Base-by-base conservation (phyloP, 1,140 invertebrate species). In the Thereuonema tuberculata region DNA sequence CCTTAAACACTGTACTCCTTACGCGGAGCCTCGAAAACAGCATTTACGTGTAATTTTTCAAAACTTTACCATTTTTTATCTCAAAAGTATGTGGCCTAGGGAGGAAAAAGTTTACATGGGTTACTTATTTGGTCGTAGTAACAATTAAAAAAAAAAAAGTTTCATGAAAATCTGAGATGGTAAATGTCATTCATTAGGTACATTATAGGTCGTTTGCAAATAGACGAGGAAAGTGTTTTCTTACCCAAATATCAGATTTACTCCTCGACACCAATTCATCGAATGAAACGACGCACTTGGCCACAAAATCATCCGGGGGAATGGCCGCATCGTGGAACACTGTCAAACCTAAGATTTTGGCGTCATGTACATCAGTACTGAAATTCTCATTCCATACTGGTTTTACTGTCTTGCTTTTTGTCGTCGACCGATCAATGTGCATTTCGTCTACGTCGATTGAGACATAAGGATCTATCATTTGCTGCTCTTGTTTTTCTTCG, bases 271-370 rank as follows among this genome's bases (percentile, higher is more conserved):
- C 60, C 49, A 99, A 78, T 73, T 98, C 91, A 71, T 97, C 93
- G 74, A 99, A 94, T 56, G 89, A 83, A 68, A 99, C 88, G 66
- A 82, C 89, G 77, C 91, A 96, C 75, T 98, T 98, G 62, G 96
- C 95, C 60, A 99, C 93, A 80, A 99, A 99, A 72, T 94, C 92
- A 70, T 87, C 85, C 25, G 94, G 93, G 63, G 93, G 92, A 68
- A 99, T 87, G 47, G 94, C 92, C 64, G 94, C 93, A 82, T 98
- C 92, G 75, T 99, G 95, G 78, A 99, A 99, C 66, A 99, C 91
- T 27, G 95, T 98, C 68, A 99, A 82, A 61, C 90, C 92, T 62
- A 99, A 80, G 69, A 83, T 86, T 67, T 86, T 83, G 53, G 88
- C 93, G 76, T 93, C 87, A 67, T 90, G 86, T 24, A 98, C 88